Evolutionary conservation across 2,797 vertebrate genomes (phyloP), one percentile per base, ranked within the genome.

Genomic region (Tympanoctomys barrerae): DNA sequence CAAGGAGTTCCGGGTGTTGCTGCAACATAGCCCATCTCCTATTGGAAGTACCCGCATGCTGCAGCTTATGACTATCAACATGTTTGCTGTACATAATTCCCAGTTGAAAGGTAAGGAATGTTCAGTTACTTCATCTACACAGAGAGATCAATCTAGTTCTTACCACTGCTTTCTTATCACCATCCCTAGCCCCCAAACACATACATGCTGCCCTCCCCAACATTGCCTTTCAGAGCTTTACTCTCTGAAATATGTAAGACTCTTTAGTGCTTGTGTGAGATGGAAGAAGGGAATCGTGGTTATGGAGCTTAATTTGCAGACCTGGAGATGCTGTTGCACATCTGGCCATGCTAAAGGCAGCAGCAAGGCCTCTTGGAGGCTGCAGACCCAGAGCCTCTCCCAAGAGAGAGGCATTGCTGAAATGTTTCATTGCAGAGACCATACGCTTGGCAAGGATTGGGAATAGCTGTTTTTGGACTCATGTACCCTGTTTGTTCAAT

Each of bases 1-100:
- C 95, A 99, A 99, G 98, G 99, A 99, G 98, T 99, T 99, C 98
- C 98, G 98, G 97, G 99, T 98, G 0, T 98, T 99, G 84, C 99
- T 99, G 95, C 99, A 99, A 90, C 99, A 99, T 94, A 99, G 99
- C 95, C 99, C 99, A 0, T 99, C 99, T 57, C 98, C 99, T 46
- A 98, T 99, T 42, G 99, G 99, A 97, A 99, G 99, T 98, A 99
- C 99, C 16, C 99, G 99, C 90, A 99, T 99, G 99, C 98, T 99
- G 85, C 99, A 99, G 98, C 99, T 99, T 71, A 99, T 99, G 98
- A 99, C 99, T 78, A 99, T 99, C 98, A 99, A 99, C 98, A 99
- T 99, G 99, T 99, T 99, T 97, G 99, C 99, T 52, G 99, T 99
- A 88, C 99, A 99, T 98, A 99, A 99, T 94, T 99, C 99, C 13